phyloP scores from a whole-genome alignment of 2,888 invertebrate genomes.

The Griposia aprilina region DNA sequence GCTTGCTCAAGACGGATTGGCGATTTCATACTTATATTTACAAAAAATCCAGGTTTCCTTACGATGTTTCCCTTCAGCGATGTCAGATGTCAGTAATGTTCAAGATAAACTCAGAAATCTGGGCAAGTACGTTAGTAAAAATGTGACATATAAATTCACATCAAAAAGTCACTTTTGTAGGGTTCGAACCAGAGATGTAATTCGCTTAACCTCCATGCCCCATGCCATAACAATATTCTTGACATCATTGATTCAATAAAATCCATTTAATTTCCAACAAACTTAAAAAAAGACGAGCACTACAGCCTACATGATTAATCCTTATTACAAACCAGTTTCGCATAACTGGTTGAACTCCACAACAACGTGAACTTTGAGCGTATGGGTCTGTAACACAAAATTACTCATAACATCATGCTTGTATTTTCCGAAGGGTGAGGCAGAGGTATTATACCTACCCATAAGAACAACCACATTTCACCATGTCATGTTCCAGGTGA shows the following conservation, averaged over 20 bases:
- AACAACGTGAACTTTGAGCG: conserved; percentile 1
- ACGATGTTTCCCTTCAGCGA: too few relatives aligned
- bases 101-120: too few relatives aligned
- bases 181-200: too few relatives aligned
- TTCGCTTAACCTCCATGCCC: not conserved
- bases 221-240: not conserved
- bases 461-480: not conserved
- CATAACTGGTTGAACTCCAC: conserved; percentile 31
- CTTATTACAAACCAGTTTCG: conserved; percentile 37
- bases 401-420: not conserved
- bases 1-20: too few relatives aligned
- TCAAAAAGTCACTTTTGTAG: too few relatives aligned
- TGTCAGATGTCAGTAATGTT: too few relatives aligned
- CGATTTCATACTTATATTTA: too few relatives aligned
- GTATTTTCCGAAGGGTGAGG: rapidly evolving
- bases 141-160: too few relatives aligned
- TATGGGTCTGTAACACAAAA: not conserved
- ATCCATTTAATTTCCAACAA: conserved; percentile 5
- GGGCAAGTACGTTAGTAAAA: too few relatives aligned
- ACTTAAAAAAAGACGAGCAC: conserved; percentile 8
- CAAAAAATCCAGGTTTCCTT: too few relatives aligned
- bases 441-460: not conserved
- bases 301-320: conserved; percentile 33
- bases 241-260: conserved; percentile 11
- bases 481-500: too few relatives aligned